Percentiles rank a stretch among this genome's conserved stretches.
Conservation (phyloP, 1,140 invertebrate genomes). For the Episyrphus balteatus region DNA sequence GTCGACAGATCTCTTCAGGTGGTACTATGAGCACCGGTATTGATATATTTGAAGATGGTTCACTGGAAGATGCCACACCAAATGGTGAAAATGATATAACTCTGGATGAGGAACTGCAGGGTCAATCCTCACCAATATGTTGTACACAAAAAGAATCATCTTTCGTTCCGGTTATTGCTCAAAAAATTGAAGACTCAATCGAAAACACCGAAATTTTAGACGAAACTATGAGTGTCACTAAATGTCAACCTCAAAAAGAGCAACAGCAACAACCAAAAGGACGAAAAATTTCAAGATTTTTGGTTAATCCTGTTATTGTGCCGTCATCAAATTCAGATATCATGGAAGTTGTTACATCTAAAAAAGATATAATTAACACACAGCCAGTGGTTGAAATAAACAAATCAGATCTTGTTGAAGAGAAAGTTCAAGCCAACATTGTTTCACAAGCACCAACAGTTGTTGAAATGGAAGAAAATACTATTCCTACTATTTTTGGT, state of each 20-base stretch:
- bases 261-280: conserved; percentile 15
- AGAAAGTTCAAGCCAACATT: too few species aligned
- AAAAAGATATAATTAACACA: background rate
- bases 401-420: too few species aligned
- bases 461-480: too few species aligned
- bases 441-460: too few species aligned
- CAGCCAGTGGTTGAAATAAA: too few species aligned
- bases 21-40: background rate
- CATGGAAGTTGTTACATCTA: background rate
- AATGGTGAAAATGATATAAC: background rate
- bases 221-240: too few species aligned
- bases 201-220: too few species aligned
- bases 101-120: conserved; percentile 12
- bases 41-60: background rate
- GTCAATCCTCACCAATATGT: conserved; percentile 19
- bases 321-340: background rate
- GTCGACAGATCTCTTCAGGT: too few species aligned
- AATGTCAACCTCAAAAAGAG: too few species aligned
- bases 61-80: background rate
- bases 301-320: conserved; percentile 59
- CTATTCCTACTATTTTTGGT: too few species aligned
- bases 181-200: background rate
- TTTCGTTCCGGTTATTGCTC: background rate
- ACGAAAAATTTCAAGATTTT: conserved; percentile 64
- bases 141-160: conserved; percentile 26